Percentiles rank a stretch among this genome's conserved stretches.
Evolutionary conservation across 2,113 vertebrate species (phyloP).

Genomic region (Burhinus bistriatus): DNA sequence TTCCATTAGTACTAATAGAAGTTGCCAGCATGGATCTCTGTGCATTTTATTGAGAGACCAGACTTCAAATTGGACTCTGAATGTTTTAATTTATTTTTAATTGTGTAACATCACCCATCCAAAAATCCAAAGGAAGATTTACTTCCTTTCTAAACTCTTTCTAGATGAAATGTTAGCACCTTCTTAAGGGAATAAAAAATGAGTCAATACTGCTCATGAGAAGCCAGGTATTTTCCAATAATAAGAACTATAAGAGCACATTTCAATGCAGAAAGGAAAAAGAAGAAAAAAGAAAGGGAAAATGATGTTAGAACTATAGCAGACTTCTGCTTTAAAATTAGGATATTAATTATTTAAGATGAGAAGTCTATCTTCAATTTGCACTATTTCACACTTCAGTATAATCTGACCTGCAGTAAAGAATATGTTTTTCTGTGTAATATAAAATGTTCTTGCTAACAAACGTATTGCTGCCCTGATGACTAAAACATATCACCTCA

Average conservation of each 20-base stretch:
- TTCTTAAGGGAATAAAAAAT: background rate
- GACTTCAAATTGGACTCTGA: background rate
- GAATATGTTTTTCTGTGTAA: background rate
- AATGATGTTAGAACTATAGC: background rate
- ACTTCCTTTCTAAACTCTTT: background rate
- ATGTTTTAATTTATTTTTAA: slow-evolving; percentile 39
- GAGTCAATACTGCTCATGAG: background rate
- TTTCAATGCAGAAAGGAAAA: background rate
- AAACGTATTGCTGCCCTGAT: background rate
- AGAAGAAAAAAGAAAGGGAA: background rate
- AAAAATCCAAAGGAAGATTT: background rate
- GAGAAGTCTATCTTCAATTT: background rate
- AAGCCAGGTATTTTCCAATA: background rate
- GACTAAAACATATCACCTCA: background rate
- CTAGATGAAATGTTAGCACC: background rate
- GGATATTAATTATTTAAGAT: background rate
- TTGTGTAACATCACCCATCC: background rate
- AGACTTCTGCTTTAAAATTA: background rate
- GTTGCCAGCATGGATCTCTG: background rate
- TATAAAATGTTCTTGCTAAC: background rate
- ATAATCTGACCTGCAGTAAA: background rate
- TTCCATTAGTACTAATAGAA: slow-evolving; percentile 6
- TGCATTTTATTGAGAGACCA: background rate
- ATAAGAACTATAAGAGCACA: background rate
- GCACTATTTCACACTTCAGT: background rate